phyloP scores from a whole-genome alignment of 2,113 vertebrate genomes.

The Shinisaurus crocodilurus region DNA sequence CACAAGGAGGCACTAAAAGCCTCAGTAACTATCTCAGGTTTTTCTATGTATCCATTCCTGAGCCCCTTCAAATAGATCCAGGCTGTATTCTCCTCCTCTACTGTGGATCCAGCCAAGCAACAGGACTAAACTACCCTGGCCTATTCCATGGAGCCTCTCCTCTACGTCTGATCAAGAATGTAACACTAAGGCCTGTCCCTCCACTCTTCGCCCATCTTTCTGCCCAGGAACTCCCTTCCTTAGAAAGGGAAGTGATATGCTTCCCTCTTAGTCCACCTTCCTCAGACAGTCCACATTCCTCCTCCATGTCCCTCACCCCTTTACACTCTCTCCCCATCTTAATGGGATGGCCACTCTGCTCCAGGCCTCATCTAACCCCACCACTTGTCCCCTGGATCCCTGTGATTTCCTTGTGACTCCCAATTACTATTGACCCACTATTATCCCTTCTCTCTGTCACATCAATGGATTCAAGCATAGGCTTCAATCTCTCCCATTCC shows the following conservation, averaged over 20 bases:
- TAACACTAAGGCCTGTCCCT: not conserved
- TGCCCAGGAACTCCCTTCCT: no score
- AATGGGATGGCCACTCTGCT: not conserved
- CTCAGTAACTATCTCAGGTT: not conserved
- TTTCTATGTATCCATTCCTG: not conserved
- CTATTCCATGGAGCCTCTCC: not conserved
- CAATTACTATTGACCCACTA: not conserved
- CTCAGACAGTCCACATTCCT: not conserved
- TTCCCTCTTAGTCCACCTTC: no score
- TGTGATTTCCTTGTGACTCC: not conserved
- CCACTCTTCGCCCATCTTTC: not conserved
- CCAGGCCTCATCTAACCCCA: not conserved
- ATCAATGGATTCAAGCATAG: no score
- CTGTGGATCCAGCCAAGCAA: not conserved
- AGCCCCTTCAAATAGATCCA: not conserved
- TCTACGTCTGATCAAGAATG: not conserved
- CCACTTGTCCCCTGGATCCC: not conserved
- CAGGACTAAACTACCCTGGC: not conserved
- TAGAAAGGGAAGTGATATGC: not conserved
- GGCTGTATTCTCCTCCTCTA: not conserved
- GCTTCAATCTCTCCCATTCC: not conserved
- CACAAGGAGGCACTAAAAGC: not conserved
- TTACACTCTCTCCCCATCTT: not conserved
- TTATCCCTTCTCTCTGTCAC: not conserved
- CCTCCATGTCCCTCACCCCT: not conserved